Evolutionary conservation across 2,113 vertebrate species (phyloP).

Genomic region (Xenus cinereus): DNA sequence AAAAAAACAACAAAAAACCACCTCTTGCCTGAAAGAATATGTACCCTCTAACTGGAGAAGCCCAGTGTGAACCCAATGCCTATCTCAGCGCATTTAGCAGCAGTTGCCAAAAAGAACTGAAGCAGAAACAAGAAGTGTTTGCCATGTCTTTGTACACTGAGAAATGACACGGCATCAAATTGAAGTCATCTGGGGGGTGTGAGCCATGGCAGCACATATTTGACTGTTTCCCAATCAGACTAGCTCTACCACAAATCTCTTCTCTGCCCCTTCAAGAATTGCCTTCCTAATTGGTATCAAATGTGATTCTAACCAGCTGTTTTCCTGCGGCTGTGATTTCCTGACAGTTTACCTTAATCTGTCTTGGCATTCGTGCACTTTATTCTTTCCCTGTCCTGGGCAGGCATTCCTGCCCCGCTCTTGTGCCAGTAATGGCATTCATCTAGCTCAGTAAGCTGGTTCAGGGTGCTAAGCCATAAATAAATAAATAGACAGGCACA

Average conservation of each 20-base stretch:
- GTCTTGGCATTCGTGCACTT: neutral
- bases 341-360: neutral
- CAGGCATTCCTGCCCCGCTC: neutral
- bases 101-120: neutral
- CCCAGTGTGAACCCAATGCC: neutral
- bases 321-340: neutral
- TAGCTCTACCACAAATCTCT: neutral
- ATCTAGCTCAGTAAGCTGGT: neutral
- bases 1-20: neutral
- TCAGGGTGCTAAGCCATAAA: neutral
- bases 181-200: neutral
- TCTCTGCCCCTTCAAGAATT: neutral
- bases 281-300: neutral
- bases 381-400: neutral
- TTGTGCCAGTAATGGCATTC: neutral
- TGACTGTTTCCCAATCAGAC: neutral
- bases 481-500: neutral
- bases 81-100: neutral
- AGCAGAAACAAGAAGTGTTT: neutral
- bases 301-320: neutral
- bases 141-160: neutral
- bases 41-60: neutral
- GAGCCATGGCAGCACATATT: neutral
- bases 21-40: neutral
- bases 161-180: neutral